phyloP scores from a whole-genome alignment of 2,797 vertebrate genomes.

The Alcedo atthis region DNA sequence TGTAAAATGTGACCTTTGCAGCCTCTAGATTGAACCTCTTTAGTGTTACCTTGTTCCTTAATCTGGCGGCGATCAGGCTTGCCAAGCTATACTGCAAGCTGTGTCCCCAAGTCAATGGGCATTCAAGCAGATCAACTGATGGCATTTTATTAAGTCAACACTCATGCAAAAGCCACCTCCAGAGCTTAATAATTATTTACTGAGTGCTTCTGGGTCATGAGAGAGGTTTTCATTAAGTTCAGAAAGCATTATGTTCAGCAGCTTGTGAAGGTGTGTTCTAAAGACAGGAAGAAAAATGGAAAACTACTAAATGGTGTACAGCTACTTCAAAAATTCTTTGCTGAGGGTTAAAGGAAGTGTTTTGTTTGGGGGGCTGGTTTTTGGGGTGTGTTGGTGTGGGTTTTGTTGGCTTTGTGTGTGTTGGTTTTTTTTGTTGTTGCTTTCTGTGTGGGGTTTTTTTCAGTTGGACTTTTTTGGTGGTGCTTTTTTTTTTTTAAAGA shows the following conservation, averaged over 20 bases:
- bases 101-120: conserved; percentile 68
- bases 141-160: conserved; percentile 74
- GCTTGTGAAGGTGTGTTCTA: conserved; percentile 76
- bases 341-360: neutral
- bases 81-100: conserved; percentile 49
- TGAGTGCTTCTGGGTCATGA: conserved; percentile 78
- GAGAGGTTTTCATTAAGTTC: conserved; percentile 81
- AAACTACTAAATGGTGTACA: conserved; percentile 73
- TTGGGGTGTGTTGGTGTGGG: neutral
- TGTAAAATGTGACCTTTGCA: conserved; percentile 30
- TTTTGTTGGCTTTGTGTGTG: too few relatives aligned
- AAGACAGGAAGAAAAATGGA: conserved; percentile 75
- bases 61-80: conserved; percentile 40
- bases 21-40: neutral
- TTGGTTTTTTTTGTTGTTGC: too few relatives aligned
- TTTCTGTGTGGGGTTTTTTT: too few relatives aligned
- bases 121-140: conserved; percentile 79
- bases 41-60: conserved; percentile 47
- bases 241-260: conserved; percentile 83
- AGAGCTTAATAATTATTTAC: conserved; percentile 85
- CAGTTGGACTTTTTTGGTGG: too few relatives aligned
- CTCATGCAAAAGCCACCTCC: conserved; percentile 72
- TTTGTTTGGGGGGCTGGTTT: neutral
- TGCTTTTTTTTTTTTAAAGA: neutral
- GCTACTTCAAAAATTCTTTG: conserved; percentile 44